A percentile compares a stretch with the other conserved stretches of the same genome.
phyloP scores from a whole-genome alignment of 2,113 vertebrate species.

The Brachyhypopomus occidentalis region DNA sequence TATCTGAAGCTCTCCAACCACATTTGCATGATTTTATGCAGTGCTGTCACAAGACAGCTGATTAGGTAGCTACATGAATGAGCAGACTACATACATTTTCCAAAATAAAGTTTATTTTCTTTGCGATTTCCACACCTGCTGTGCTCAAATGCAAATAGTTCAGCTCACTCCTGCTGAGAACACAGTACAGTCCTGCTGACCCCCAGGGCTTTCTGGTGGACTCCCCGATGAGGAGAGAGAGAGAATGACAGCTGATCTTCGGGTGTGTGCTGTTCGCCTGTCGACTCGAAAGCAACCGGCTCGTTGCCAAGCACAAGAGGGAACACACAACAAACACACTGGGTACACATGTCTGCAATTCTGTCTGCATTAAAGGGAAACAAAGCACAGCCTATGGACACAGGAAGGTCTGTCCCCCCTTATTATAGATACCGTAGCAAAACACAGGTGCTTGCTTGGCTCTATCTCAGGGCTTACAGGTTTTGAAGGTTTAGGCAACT shows the following conservation, averaged over 20 bases:
- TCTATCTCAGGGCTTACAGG: constrained; percentile 9
- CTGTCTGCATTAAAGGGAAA: constrained; percentile 56
- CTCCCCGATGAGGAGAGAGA: constrained; percentile 52
- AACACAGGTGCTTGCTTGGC: constrained; percentile 10
- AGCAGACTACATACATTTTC: not conserved
- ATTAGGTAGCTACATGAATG: too few species aligned
- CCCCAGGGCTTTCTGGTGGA: constrained; percentile 14
- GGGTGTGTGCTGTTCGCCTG: constrained; percentile 63
- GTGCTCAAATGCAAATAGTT: not conserved
- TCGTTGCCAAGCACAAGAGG: constrained; percentile 67
- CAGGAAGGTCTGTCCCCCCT: constrained; percentile 45
- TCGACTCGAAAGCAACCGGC: constrained; percentile 65
- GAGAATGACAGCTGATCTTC: constrained; percentile 73
- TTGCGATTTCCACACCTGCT: not conserved
- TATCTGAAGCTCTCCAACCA: too few species aligned
- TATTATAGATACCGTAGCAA: constrained; percentile 25
- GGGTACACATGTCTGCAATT: constrained; percentile 46
- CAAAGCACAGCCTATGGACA: constrained; percentile 50
- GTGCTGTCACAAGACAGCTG: too few species aligned
- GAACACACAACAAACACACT: constrained; percentile 69
- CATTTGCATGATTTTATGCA: too few species aligned
- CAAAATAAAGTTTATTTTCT: not conserved
- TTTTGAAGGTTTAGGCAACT: constrained; percentile 32
- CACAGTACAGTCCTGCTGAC: not conserved
- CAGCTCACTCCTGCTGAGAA: not conserved